Conservation (phyloP, 2,113 vertebrate species). For the Eurystomus gularis region DNA sequence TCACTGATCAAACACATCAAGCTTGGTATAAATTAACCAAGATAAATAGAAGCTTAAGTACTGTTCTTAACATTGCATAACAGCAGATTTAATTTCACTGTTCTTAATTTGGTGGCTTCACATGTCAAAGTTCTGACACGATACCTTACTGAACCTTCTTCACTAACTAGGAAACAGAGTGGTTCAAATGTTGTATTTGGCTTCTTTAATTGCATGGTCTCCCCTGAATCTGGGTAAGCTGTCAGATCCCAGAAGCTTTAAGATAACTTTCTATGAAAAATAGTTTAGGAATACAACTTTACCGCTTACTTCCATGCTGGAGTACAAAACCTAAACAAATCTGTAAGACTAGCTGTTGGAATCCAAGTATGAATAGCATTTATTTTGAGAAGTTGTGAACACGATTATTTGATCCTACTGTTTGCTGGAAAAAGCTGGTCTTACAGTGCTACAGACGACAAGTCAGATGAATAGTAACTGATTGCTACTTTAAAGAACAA, state of each 20-base stretch:
- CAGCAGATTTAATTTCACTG: background rate
- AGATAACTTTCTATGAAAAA: background rate
- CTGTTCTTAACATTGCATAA: background rate
- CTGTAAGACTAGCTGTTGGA: background rate
- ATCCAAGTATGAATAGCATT: background rate
- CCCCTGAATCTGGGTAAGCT: background rate
- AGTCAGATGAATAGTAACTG: background rate
- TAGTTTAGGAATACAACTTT: background rate
- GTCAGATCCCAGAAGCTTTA: background rate
- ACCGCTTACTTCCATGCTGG: background rate
- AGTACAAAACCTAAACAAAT: background rate
- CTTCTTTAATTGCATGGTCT: background rate
- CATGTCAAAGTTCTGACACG: background rate
- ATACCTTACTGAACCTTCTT: background rate
- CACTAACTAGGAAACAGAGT: background rate
- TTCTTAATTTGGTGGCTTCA: background rate
- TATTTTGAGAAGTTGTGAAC: background rate
- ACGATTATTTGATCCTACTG: background rate
- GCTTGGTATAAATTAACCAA: background rate
- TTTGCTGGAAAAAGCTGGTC: background rate
- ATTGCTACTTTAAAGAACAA: background rate
- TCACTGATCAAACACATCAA: background rate
- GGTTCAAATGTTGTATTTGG: background rate
- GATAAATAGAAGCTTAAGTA: background rate
- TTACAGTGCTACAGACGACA: background rate